phyloP scores from a whole-genome alignment of 2,797 vertebrate genomes.

The Vultur gryphus region DNA sequence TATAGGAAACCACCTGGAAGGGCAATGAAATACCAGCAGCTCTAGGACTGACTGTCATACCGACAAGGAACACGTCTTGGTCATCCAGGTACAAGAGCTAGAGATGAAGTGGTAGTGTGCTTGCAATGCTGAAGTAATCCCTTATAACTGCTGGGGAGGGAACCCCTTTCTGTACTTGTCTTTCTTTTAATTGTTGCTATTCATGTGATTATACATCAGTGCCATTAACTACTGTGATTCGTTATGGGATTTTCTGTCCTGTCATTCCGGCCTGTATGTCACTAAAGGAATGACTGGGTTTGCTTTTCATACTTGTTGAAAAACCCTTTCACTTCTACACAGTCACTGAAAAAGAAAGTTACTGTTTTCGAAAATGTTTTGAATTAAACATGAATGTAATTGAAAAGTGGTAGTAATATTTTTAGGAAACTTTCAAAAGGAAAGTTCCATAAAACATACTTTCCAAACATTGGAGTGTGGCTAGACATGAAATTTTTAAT shows the following conservation, averaged over 20 bases:
- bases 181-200: neutral
- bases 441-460: neutral
- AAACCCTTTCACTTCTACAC: neutral
- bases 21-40: neutral
- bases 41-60: neutral
- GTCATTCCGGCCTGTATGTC: neutral
- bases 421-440: neutral
- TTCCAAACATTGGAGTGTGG: neutral
- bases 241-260: neutral
- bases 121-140: neutral
- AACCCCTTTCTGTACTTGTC: neutral
- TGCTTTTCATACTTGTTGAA: neutral
- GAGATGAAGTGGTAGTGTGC: neutral
- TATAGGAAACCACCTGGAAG: neutral
- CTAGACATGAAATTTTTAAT: neutral
- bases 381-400: neutral
- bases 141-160: rapidly evolving
- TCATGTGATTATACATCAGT: neutral
- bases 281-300: neutral
- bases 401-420: neutral
- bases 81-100: neutral
- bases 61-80: neutral
- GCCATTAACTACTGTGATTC: neutral
- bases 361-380: neutral
- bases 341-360: neutral